Percentiles rank a stretch among this genome's conserved stretches.
Evolutionary conservation across 2,888 invertebrate species (phyloP).

Genomic region (Oxyteleia sp.): DNA sequence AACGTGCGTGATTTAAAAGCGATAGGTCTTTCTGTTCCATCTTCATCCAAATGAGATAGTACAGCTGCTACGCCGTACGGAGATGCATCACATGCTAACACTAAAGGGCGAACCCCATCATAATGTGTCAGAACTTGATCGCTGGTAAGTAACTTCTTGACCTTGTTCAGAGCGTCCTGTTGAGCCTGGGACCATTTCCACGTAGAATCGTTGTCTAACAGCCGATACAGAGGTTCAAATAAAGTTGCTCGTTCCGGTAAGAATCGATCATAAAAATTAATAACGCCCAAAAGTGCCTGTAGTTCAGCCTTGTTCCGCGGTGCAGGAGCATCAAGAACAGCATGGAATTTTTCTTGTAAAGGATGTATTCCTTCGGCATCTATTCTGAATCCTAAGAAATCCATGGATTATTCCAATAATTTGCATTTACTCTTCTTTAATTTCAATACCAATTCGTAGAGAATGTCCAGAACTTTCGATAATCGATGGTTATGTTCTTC

Average conservation of each 20-base stretch:
- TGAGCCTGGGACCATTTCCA: conserved; percentile 77
- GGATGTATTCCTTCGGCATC: conserved; percentile 18
- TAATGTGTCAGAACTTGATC: conserved; percentile 70
- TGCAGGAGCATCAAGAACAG: conserved; percentile 38
- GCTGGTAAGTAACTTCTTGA: conserved; percentile 58
- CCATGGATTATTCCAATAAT: conserved; percentile 3
- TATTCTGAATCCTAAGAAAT: conserved; percentile 37
- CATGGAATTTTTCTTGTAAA: conserved; percentile 28
- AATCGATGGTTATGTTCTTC: conserved; percentile 27
- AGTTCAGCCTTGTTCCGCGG: conserved; percentile 39
- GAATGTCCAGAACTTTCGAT: conserved; percentile 10
- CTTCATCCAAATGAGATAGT: conserved; percentile 70
- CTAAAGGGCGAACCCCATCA: conserved; percentile 72
- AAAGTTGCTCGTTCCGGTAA: not conserved
- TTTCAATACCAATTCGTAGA: conserved; percentile 26
- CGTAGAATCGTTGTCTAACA: conserved; percentile 74
- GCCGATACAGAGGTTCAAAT: conserved; percentile 75
- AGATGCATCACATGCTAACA: conserved; percentile 85
- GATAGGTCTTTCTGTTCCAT: conserved; percentile 67
- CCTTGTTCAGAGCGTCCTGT: conserved; percentile 75
- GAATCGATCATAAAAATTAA: conserved; percentile 46
- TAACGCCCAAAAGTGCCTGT: conserved; percentile 35
- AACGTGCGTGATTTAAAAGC: conserved; percentile 70
- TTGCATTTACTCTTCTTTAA: conserved; percentile 40
- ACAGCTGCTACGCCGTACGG: conserved; percentile 81